A percentile compares a stretch with the other conserved stretches of the same genome.
These are phyloP conservation scores for Aleiodes leptofemur DNA, from an alignment of 2,888 invertebrate genomes.

Conservation along the genomic window DNA sequence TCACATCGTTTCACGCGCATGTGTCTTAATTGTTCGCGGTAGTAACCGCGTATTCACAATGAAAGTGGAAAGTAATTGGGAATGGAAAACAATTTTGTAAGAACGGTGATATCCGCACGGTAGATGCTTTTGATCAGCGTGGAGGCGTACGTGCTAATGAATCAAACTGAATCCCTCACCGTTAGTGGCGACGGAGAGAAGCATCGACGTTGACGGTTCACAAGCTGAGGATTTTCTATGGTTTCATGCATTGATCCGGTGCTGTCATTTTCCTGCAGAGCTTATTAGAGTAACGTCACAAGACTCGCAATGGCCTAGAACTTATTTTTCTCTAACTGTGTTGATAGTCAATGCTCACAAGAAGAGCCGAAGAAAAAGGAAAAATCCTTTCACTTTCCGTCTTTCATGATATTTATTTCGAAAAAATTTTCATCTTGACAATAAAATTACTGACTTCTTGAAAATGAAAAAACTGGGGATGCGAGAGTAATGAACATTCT, in stretches of 20 bases:
- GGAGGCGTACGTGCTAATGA: conserved; percentile 31
- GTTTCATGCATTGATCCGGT: conserved; percentile 73
- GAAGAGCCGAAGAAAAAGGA: too few species aligned
- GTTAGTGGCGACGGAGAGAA: conserved; percentile 10
- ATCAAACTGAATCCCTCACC: conserved; percentile 25
- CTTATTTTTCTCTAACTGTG: conserved; percentile 23
- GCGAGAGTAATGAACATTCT: too few species aligned
- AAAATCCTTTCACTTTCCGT: background rate
- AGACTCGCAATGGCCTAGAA: conserved; percentile 70
- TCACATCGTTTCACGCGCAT: conserved; percentile 72
- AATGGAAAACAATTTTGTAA: background rate
- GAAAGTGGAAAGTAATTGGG: background rate
- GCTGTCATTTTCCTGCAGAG: conserved; percentile 65
- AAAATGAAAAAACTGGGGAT: too few species aligned
- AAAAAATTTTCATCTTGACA: background rate
- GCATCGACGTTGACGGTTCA: conserved; percentile 24
- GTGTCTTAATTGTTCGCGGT: conserved; percentile 53
- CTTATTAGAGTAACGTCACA: conserved; percentile 74
- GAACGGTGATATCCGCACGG: background rate
- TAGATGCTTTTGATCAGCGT: background rate
- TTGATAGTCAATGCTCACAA: background rate
- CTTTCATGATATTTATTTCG: background rate
- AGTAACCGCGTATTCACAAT: background rate
- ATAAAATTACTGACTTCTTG: background rate
- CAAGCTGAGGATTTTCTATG: conserved; percentile 66